These are phyloP conservation scores for Macrotrachela quadricornifera DNA, from an alignment of 1,140 invertebrate genomes.

Conservation along the genomic window DNA sequence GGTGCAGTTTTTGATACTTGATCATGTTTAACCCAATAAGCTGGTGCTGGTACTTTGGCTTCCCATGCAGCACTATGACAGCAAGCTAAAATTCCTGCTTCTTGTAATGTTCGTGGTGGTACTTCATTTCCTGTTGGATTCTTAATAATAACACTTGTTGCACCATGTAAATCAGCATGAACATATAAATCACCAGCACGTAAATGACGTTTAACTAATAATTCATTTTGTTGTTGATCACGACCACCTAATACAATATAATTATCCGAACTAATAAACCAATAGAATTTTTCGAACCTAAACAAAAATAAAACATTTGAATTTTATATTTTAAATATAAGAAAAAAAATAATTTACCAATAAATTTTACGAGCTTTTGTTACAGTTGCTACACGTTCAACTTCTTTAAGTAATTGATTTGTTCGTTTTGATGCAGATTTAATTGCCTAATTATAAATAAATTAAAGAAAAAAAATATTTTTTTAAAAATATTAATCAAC, in stretches of 20 bases:
- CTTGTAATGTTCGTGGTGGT: conserved; percentile 78
- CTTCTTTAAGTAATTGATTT: conserved; percentile 77
- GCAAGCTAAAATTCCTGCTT: conserved; percentile 87
- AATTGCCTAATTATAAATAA: conserved; percentile 39
- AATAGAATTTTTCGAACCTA: conserved; percentile 99
- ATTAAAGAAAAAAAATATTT: background rate
- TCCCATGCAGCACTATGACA: conserved; percentile 92
- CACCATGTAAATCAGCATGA: conserved; percentile 70
- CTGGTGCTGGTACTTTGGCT: conserved; percentile 71
- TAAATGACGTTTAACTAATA: conserved; percentile 83
- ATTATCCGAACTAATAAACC: conserved; percentile 97
- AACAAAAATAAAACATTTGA: conserved; percentile 1
- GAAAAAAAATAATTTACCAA: conserved; percentile 21
- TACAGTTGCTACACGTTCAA: conserved; percentile 48
- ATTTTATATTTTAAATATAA: background rate
- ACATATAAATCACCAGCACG: conserved; percentile 34
- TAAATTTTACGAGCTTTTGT: conserved; percentile 63
- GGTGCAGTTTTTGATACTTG: conserved; percentile 93
- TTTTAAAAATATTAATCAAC: conserved; percentile 10
- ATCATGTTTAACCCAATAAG: conserved; percentile 84
- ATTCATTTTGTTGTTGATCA: conserved; percentile 91
- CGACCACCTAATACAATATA: conserved; percentile 82
- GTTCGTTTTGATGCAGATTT: conserved; percentile 89
- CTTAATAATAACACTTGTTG: conserved; percentile 76
- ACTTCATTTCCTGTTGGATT: conserved; percentile 47